phyloP scores from a whole-genome alignment of 2,888 invertebrate genomes.

The Creontiades dilutus region DNA sequence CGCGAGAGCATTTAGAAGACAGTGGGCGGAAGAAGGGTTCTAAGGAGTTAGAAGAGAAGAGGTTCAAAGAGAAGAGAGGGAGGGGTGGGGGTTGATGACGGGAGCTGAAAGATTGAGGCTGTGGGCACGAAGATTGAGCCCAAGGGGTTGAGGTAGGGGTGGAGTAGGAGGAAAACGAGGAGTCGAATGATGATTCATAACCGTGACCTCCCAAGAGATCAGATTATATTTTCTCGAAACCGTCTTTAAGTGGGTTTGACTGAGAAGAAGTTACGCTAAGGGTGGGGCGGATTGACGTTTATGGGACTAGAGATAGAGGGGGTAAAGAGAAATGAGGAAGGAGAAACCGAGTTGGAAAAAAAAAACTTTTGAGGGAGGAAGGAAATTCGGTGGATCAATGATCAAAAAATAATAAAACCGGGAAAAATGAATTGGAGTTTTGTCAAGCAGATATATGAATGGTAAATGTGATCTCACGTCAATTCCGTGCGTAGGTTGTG shows the following conservation, averaged over 20 bases:
- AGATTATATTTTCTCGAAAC: conserved; percentile 27
- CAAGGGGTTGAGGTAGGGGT: background rate
- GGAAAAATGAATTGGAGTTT: conserved; percentile 18
- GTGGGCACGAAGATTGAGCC: background rate
- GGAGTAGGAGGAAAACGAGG: background rate
- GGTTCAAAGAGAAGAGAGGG: background rate
- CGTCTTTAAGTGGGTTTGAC: conserved; percentile 31
- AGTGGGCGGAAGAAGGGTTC: too few relatives aligned
- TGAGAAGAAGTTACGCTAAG: conserved; percentile 6
- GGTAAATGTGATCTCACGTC: conserved; percentile 45
- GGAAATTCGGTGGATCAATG: conserved; percentile 4
- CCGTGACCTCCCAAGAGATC: conserved; percentile 25
- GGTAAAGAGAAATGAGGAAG: background rate
- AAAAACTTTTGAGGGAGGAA: background rate
- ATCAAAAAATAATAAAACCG: conserved; percentile 30
- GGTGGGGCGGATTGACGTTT: background rate
- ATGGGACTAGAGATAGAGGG: background rate
- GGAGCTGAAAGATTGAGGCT: background rate
- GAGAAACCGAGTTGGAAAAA: background rate
- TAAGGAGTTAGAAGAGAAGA: background rate
- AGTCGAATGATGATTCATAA: conserved; percentile 20
- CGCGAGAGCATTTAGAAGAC: too few relatives aligned
- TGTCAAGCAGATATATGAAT: conserved; percentile 49
- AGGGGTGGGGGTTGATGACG: background rate
- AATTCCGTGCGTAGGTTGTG: conserved; percentile 52